phyloP scores from a whole-genome alignment of 2,888 invertebrate species.

The Fissipunctia ypsillon region DNA sequence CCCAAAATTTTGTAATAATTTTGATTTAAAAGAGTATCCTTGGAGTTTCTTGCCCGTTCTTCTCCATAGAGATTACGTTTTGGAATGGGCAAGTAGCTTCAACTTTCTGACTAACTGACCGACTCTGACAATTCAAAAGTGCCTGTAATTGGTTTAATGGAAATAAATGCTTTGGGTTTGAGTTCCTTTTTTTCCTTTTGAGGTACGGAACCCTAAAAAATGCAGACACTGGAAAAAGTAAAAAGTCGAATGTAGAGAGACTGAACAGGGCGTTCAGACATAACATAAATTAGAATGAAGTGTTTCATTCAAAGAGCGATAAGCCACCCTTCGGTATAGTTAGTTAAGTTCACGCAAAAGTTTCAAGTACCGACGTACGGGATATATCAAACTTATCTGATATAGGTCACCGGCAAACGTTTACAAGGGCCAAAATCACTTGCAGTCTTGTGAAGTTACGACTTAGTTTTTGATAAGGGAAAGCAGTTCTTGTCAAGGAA shows the following conservation, averaged over 20 bases:
- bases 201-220: too few relatives aligned
- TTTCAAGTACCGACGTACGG: constrained; percentile 76
- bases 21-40: too few relatives aligned
- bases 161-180: too few relatives aligned
- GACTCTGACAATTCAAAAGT: too few relatives aligned
- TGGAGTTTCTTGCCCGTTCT: too few relatives aligned
- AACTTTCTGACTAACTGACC: too few relatives aligned
- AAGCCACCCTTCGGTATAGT: constrained; percentile 77
- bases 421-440: constrained; percentile 83
- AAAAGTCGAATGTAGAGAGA: constrained; percentile 66
- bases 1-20: too few relatives aligned
- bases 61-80: too few relatives aligned
- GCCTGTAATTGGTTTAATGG: too few relatives aligned
- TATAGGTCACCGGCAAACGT: constrained; percentile 81
- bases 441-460: constrained; percentile 77
- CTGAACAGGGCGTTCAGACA: constrained; percentile 61
- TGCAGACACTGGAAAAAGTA: constrained; percentile 67
- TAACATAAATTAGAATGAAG: constrained; percentile 86
- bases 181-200: too few relatives aligned
- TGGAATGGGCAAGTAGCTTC: too few relatives aligned
- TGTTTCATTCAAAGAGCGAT: constrained; percentile 82
- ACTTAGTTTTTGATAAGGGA: constrained; percentile 79
- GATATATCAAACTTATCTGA: constrained; percentile 87
- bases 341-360: constrained; percentile 77
- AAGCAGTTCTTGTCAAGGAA: constrained; percentile 64